Evolutionary conservation across 2,888 invertebrate genomes (phyloP).

Genomic region (Machimus atricapillus): DNA sequence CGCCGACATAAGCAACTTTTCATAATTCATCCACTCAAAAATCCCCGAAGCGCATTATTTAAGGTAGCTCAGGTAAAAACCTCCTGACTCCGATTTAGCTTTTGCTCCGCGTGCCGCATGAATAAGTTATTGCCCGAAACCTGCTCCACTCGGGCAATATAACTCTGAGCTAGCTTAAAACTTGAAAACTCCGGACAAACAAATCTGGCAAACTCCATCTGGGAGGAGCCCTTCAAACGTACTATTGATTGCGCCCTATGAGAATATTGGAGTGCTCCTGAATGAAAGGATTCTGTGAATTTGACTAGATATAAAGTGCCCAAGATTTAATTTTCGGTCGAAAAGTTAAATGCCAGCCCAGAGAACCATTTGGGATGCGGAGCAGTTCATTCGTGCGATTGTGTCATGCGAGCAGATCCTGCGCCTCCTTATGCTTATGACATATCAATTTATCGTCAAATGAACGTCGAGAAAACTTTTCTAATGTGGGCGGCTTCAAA

Average conservation of each 20-base stretch:
- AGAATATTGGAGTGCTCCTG: background rate
- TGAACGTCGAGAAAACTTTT: background rate
- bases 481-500: background rate
- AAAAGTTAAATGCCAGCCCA: conserved; percentile 2
- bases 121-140: conserved; percentile 3
- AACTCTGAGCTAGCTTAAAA: background rate
- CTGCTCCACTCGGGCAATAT: background rate
- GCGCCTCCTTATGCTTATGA: conserved; percentile 11
- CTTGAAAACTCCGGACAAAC: background rate
- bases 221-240: background rate
- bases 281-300: conserved; percentile 4
- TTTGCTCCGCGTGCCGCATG: background rate
- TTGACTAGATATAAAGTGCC: background rate
- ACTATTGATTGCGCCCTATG: background rate
- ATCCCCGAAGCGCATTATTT: background rate
- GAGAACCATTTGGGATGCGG: background rate
- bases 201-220: background rate
- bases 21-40: background rate
- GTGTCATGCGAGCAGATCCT: background rate
- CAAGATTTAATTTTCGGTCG: conserved; percentile 1
- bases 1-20: background rate
- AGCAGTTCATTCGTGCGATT: background rate
- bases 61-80: background rate
- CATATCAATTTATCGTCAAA: conserved; percentile 26
- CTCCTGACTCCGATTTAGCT: background rate